Percentiles rank a stretch among this genome's conserved stretches.
Evolutionary conservation across 2,797 vertebrate species (phyloP).

Genomic region (Mallotus villosus): DNA sequence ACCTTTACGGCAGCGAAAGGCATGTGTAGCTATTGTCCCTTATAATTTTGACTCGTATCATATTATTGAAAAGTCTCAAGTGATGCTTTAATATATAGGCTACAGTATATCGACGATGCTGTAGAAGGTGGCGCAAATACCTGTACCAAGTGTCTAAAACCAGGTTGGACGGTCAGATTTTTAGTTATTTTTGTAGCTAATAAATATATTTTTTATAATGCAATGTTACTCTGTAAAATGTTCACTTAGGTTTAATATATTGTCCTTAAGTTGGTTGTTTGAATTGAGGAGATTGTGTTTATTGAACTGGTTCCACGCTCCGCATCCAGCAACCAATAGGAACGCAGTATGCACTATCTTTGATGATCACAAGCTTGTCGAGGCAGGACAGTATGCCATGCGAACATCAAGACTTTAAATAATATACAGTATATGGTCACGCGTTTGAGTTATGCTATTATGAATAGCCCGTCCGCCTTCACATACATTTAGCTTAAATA

Average conservation of each 20-base stretch:
- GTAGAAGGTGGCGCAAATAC: neutral
- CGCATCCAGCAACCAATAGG: neutral
- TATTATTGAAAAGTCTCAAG: too few relatives aligned
- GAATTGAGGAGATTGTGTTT: too few relatives aligned
- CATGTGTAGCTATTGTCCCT: too few relatives aligned
- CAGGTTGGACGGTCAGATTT: neutral
- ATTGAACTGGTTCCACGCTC: neutral
- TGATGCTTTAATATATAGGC: too few relatives aligned
- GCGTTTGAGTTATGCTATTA: too few relatives aligned
- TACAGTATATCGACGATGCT: neutral
- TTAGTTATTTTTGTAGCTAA: too few relatives aligned
- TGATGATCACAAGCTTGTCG: neutral
- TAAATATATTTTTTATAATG: too few relatives aligned
- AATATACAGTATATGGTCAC: too few relatives aligned
- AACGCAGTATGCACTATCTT: neutral
- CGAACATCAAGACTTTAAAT: too few relatives aligned
- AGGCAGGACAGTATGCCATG: neutral
- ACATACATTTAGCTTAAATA: neutral
- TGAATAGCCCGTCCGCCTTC: neutral
- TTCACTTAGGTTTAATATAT: neutral
- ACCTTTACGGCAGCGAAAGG: neutral
- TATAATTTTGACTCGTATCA: too few relatives aligned
- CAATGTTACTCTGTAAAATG: neutral
- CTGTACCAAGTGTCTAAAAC: conserved; percentile 1
- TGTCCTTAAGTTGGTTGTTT: too few relatives aligned